These are phyloP conservation scores for Kuschelorhynchus macadamiae DNA, from an alignment of 2,888 invertebrate species.

Conservation along the genomic window DNA sequence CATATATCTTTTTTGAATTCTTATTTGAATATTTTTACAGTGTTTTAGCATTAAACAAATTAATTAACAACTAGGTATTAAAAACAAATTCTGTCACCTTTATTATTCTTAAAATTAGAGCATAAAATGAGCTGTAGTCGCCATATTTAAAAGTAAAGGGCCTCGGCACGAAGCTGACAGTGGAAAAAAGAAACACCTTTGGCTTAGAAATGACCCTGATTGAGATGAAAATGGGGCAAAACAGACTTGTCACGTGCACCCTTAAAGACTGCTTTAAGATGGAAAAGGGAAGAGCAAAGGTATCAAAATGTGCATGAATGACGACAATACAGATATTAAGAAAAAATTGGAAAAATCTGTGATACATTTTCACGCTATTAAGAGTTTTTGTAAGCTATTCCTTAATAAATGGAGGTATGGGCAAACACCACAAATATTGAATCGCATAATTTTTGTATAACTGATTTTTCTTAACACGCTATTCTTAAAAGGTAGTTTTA, in stretches of 20 bases:
- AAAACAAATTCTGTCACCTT: too few species aligned
- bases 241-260: slow-evolving; percentile 37
- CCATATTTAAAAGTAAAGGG: slow-evolving; percentile 13
- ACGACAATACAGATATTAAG: not conserved
- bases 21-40: too few species aligned
- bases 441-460: too few species aligned
- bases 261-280: slow-evolving; percentile 27
- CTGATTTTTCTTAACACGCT: too few species aligned
- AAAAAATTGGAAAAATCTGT: not conserved
- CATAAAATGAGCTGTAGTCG: slow-evolving; percentile 10
- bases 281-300: slow-evolving; percentile 5
- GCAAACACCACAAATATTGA: too few species aligned
- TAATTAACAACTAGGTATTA: too few species aligned
- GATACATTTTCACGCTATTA: not conserved
- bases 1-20: too few species aligned
- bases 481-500: not conserved
- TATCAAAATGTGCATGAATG: not conserved
- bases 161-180: slow-evolving; percentile 20
- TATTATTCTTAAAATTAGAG: slow-evolving; percentile 6
- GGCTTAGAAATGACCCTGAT: slow-evolving; percentile 36
- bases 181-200: slow-evolving; percentile 34
- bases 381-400: too few species aligned
- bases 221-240: slow-evolving; percentile 24
- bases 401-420: too few species aligned
- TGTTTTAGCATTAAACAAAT: too few species aligned